Base-by-base conservation (phyloP, 1,140 invertebrate genomes). In the Eupeodes corollae region DNA sequence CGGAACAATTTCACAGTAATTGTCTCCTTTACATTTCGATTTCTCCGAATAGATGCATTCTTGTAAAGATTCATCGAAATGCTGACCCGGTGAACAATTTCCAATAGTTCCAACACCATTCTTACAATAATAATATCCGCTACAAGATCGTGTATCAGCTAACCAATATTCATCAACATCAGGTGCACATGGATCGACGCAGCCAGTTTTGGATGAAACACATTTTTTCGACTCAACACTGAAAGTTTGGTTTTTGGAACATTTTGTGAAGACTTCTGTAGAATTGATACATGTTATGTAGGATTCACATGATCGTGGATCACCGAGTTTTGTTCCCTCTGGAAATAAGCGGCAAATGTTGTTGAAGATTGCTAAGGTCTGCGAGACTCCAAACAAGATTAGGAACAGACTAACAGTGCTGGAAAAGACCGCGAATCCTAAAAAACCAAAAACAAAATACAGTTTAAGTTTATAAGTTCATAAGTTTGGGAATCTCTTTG, bases 1-100 rank as follows among this genome's bases (percentile, higher is more conserved):
- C 1, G 62, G 53, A 16, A 66, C 31, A n/a, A 65, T 61, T 39
- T 66, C 62, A 44, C 63, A 66, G 10, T 44, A 52, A 39, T 50
- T 58, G 16, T 66, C 58, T 11, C 60, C 62, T 35, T 56, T 33
- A 44, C 56, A 52, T 12, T 54, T 59, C 12, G 33, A 6, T 0
- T 15, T 8, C 14, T 62, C 65, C 0, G 54, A 50, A 43, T 54
- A 63, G 12, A 65, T 58, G 14, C 63, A 66, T 12, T 57, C 50
- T 35, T 50, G 41, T 0, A 56, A 63, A 5, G 45, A 46, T 0
- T 60, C 47, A 53, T 59, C 61, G 9, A 37, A 66, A 46, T 63
- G 65, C 39, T 58, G 42, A n/a, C 58, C 63, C 9, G 39, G 2
- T 9, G 40, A 44, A 43, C 63, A 66, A 9, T 46, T 41, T 1